Evolutionary conservation across 2,113 vertebrate genomes (phyloP).

Genomic region (Protomyctophum bolini): DNA sequence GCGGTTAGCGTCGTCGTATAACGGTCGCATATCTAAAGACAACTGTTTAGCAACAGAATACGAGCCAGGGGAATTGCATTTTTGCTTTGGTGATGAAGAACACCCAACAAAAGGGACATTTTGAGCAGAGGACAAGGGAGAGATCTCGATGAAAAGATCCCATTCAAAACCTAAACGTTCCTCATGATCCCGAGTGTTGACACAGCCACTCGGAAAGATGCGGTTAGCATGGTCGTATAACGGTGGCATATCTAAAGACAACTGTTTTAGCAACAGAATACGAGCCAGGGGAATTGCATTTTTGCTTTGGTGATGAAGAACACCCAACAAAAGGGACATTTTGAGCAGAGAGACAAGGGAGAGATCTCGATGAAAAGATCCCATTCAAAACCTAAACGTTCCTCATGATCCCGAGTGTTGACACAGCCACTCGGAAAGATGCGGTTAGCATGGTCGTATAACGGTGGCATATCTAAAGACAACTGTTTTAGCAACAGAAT

Average conservation of each 20-base stretch:
- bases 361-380: conserved; percentile 23
- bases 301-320: conserved; percentile 27
- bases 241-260: conserved; percentile 54
- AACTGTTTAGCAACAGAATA: conserved; percentile 58
- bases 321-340: conserved; percentile 9
- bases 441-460: conserved; percentile 26
- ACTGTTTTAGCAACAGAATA: conserved; percentile 58
- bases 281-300: conserved; percentile 43
- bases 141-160: conserved; percentile 20
- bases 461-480: conserved; percentile 55
- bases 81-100: conserved; percentile 22
- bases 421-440: conserved; percentile 29
- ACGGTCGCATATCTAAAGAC: conserved; percentile 54
- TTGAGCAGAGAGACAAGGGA: conserved; percentile 35
- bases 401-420: conserved; percentile 47
- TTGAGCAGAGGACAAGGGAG: conserved; percentile 21
- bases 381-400: conserved; percentile 38
- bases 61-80: conserved; percentile 41
- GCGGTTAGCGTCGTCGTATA: conserved; percentile 4
- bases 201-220: conserved; percentile 20
- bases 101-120: conserved; percentile 5
- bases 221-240: conserved; percentile 35
- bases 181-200: conserved; percentile 48
- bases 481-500: conserved; percentile 57
- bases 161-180: conserved; percentile 42